Evolutionary conservation across 2,888 invertebrate genomes (phyloP).

Genomic region (Halocaridina rubra): DNA sequence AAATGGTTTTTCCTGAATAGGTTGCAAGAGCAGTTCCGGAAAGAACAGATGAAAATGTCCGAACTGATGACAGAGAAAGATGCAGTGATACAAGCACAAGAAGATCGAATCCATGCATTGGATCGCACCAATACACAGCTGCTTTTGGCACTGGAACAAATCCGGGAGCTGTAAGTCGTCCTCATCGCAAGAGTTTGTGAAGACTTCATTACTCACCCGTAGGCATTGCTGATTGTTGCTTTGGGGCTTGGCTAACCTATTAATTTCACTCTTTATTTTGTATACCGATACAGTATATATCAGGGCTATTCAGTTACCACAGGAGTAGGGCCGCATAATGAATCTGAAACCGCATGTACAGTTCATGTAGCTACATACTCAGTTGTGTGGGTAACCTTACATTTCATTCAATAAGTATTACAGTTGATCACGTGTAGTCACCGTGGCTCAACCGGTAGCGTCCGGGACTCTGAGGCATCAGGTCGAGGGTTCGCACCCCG

Average conservation of each 20-base stretch:
- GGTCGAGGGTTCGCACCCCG: no score
- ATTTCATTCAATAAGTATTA: no score
- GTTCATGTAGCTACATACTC: no score
- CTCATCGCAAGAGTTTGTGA: slow-evolving; percentile 16
- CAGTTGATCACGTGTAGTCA: no score
- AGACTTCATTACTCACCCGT: slow-evolving; percentile 54
- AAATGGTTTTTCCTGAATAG: not conserved
- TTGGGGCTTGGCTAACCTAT: slow-evolving; percentile 33
- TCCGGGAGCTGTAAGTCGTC: slow-evolving; percentile 55
- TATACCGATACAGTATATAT: no score
- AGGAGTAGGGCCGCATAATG: no score
- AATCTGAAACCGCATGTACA: no score
- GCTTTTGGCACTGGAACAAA: slow-evolving; percentile 51
- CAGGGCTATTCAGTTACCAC: no score
- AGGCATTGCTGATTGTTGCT: slow-evolving; percentile 57
- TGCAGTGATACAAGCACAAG: slow-evolving; percentile 59
- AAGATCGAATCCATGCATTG: slow-evolving; percentile 56
- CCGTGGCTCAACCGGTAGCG: no score
- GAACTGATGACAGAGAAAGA: slow-evolving; percentile 59
- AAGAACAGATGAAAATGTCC: slow-evolving; percentile 53
- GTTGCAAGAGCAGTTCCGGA: slow-evolving; percentile 54
- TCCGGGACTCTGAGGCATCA: no score
- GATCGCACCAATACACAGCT: slow-evolving; percentile 59
- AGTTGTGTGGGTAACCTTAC: no score
- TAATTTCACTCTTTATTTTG: no score